These are phyloP conservation scores for Aplocera efformata DNA, from an alignment of 2,888 invertebrate genomes.

Conservation along the genomic window DNA sequence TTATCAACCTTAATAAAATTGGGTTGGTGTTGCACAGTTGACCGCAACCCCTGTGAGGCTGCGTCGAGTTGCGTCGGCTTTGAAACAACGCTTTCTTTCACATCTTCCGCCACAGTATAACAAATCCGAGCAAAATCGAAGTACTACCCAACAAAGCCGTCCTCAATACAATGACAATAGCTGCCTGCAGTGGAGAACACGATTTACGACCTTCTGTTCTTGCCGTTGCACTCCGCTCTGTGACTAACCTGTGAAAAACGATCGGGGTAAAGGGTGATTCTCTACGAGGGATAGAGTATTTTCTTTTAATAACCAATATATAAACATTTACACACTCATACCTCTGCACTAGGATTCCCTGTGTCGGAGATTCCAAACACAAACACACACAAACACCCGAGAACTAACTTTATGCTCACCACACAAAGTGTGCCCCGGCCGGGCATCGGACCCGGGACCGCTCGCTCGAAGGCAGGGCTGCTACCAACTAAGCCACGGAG, in stretches of 20 bases:
- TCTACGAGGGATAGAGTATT: neutral
- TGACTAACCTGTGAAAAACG: conserved; percentile 63
- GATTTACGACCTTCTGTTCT: conserved; percentile 76
- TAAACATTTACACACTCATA: too few species aligned
- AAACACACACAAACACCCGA: too few species aligned
- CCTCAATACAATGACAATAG: conserved; percentile 76
- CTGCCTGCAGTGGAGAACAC: conserved; percentile 47
- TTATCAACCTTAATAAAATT: too few species aligned
- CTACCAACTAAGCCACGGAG: too few species aligned
- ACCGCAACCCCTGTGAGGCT: too few species aligned
- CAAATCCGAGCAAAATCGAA: conserved; percentile 77
- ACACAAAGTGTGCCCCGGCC: too few species aligned
- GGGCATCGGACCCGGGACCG: too few species aligned
- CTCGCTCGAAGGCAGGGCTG: too few species aligned
- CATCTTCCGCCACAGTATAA: conserved; percentile 33
- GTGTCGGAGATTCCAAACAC: neutral
- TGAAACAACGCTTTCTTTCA: conserved; percentile 14
- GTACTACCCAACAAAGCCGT: conserved; percentile 66
- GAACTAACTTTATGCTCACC: too few species aligned
- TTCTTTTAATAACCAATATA: neutral
- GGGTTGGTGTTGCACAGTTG: too few species aligned
- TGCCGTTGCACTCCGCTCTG: conserved; percentile 49
- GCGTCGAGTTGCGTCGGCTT: too few species aligned
- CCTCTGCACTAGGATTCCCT: too few species aligned
- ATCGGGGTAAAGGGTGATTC: conserved; percentile 19